Conservation (phyloP, 2,113 vertebrate species). For the Aegotheles bennettii region DNA sequence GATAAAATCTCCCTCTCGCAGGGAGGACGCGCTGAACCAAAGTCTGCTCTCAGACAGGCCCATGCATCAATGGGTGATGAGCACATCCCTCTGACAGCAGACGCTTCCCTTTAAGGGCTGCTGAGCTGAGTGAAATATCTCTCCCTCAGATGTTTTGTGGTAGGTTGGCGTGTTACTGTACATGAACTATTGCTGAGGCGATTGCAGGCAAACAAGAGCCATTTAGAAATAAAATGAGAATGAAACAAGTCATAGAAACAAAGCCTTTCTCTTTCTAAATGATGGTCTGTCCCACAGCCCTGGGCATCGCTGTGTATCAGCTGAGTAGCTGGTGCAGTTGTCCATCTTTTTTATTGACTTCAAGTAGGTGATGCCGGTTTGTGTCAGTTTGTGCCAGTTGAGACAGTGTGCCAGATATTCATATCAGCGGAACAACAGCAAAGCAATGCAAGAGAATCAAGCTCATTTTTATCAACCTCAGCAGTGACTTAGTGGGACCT, state of each 20-base stretch:
- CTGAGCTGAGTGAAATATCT: constrained; percentile 3
- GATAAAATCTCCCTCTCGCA: background rate
- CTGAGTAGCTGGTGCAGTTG: background rate
- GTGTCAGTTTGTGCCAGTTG: background rate
- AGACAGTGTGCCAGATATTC: background rate
- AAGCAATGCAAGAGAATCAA: background rate
- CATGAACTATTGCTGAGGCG: background rate
- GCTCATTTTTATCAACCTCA: background rate
- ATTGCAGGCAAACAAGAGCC: background rate
- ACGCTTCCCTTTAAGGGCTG: background rate
- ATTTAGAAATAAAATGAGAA: constrained; percentile 22
- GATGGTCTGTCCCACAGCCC: background rate
- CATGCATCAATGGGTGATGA: constrained; percentile 10
- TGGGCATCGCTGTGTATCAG: rapidly evolving
- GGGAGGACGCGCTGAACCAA: background rate
- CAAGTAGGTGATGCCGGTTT: background rate
- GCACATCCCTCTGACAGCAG: background rate
- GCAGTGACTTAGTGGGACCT: background rate
- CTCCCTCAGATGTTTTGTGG: background rate
- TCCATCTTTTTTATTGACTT: background rate
- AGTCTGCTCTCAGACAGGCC: background rate
- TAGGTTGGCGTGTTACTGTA: background rate
- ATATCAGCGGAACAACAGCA: background rate
- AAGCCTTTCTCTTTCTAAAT: background rate
- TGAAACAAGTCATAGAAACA: background rate